Evolutionary conservation across 2,797 vertebrate genomes (phyloP).

Genomic region (Anabas testudineus): DNA sequence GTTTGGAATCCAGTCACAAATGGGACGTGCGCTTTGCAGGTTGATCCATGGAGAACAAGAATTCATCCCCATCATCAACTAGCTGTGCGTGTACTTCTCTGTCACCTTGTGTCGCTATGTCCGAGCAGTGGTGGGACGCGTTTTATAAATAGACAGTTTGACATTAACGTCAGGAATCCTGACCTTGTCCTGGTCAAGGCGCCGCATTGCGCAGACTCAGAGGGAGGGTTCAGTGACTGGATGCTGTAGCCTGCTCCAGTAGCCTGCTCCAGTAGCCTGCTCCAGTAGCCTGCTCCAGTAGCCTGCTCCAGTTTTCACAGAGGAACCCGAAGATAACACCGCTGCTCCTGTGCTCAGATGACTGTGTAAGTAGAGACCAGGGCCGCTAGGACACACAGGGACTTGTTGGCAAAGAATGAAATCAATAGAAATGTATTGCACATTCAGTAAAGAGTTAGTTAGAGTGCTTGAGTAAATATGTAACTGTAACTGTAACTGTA

Average conservation of each 20-base stretch:
- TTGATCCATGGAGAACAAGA: not conserved
- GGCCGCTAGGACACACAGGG: not conserved
- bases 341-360: not conserved
- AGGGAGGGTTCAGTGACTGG: slow-evolving; percentile 42
- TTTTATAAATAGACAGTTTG: slow-evolving; percentile 77
- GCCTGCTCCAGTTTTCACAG: slow-evolving; percentile 27
- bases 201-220: slow-evolving; percentile 52
- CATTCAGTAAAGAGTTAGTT: no score
- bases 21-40: not conserved
- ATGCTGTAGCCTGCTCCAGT: slow-evolving; percentile 28
- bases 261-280: slow-evolving; percentile 30
- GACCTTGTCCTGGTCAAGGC: slow-evolving; percentile 61
- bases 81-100: not conserved
- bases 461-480: no score
- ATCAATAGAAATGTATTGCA: not conserved
- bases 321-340: no score
- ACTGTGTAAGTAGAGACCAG: not conserved
- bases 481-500: no score
- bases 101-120: slow-evolving; percentile 4
- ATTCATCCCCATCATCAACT: not conserved
- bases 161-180: slow-evolving; percentile 74
- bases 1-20: not conserved
- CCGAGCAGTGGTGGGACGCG: slow-evolving; percentile 11
- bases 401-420: no score
- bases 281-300: no score